Base-by-base conservation (phyloP, 2,888 invertebrate genomes). In the Rotaria sp. region DNA sequence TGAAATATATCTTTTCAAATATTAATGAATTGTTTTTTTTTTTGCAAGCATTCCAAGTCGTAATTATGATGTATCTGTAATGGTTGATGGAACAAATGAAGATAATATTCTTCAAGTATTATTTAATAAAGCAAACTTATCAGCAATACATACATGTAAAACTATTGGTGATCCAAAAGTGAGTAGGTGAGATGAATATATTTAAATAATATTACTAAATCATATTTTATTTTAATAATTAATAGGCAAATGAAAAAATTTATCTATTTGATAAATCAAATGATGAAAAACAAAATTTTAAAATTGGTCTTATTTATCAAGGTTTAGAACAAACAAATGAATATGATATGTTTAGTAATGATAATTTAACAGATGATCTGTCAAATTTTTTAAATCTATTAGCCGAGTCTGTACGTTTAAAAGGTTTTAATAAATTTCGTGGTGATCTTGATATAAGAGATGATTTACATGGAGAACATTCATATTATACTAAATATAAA, bases 271-370 rank as follows among this genome's bases (percentile, higher is more conserved):
- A 80, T 80, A 80, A 80, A 80, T n/a, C 10, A n/a, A 80, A 80
- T 80, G 80, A 80, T 45, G 80, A 80, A 80, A 80, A 26, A 80
- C 80, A 80, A 45, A 45, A 80, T 45, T 80, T n/a, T 80, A 80
- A 80, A 80, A 45, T 80, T 80, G 80, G 45, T 45, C 2, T 80
- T 26, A 45, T 45, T 45, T 80, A 45, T 80, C 80, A 80, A 80
- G 24, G 45, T n/a, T 45, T 18, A 45, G 45, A 45, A n/a, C 80
- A 80, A 67, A 38, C 21, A 8, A 13, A 13, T 21, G 67, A 67
- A 67, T 38, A 67, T 35, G 67, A 67, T 21, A 67, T 67, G 1
- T 38, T 18, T 8, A 67, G 67, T 67, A 67, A 67, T 35, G 35
- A 67, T 67, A 0, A 3, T 5, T 7, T 67, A 13, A 38, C 67